Evolutionary conservation across 1,140 invertebrate species (phyloP).

Genomic region (Cydia splendana): DNA sequence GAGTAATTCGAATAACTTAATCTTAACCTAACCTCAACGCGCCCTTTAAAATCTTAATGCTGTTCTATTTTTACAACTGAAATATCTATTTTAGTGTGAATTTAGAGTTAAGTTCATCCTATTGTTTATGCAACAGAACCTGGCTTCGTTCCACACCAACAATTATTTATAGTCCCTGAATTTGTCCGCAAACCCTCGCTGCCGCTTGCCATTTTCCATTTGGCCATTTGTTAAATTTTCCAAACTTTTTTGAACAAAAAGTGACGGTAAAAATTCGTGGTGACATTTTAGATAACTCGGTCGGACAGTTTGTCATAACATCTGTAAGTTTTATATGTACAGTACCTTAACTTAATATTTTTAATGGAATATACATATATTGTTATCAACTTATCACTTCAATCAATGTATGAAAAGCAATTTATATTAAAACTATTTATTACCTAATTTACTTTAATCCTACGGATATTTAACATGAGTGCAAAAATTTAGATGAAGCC

Average conservation of each 20-base stretch:
- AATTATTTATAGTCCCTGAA: conserved; percentile 16
- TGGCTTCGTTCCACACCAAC: neutral
- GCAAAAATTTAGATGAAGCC: no score
- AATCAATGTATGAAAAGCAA: no score
- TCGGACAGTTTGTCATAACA: neutral
- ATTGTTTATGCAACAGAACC: neutral
- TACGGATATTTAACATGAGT: no score
- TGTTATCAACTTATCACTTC: no score
- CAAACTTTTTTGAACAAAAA: conserved; percentile 15
- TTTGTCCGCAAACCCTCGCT: neutral
- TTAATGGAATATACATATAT: no score
- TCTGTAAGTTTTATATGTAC: neutral
- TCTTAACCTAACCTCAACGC: no score
- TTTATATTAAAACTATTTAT: no score
- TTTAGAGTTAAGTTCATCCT: neutral
- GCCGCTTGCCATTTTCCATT: neutral
- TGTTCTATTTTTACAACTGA: no score
- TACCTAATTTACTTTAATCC: no score
- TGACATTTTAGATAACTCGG: neutral
- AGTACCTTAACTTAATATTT: no score
- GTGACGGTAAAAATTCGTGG: neutral
- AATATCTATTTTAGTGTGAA: neutral
- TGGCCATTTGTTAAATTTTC: conserved; percentile 19
- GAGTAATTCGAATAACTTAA: no score
- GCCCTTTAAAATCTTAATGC: no score